Evolutionary conservation across 2,888 invertebrate species (phyloP), one percentile per base, ranked within the genome.

Genomic region (Tryphoninae sp.): DNA sequence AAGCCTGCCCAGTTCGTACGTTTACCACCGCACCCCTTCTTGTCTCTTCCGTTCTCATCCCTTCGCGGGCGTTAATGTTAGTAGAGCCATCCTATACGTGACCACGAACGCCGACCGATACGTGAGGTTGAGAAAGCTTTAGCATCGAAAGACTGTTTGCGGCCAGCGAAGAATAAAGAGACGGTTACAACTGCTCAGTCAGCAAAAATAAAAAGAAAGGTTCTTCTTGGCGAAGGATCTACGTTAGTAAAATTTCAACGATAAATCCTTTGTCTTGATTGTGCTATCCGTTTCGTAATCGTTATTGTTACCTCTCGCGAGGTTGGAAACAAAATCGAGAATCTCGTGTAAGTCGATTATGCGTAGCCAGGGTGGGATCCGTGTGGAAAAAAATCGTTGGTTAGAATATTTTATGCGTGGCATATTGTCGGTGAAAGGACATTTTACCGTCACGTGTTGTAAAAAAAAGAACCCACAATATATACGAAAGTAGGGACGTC

Each of bases 1-100:
- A 6, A 40, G 4, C 9, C 19, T 62, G n/a, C 67, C 23, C 62
- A 7, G 26, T 22, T 51, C 22, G 55, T 19, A 45, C 45, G 2
- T 55, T 55, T 22, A 7, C 19, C 55, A 16, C n/a, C n/a, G 16
- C 19, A 19, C 55, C 55, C 55, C 19, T 51, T 19, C 19, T 16
- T 16, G 19, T 55, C 59, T 65, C 55, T n/a, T 55, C 16, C 55
- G 22, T 11, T 19, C 16, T 62, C 51, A 26, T 75, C 62, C 42
- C 64, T 40, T 65, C 40, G 26, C 2, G 42, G 55, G 53, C 68
- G 73, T 78, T 81, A 65, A 81, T 78, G 81, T 77, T 55, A 58
- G 68, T 73, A 64, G 68, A 59, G 40, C 68, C 68, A 51, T 19
- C 58, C 26, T 53, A 77, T 81, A 78, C 77, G 81, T 81, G 81